Base-by-base conservation (phyloP, 2,797 vertebrate species). In the Meriones psammophilus region DNA sequence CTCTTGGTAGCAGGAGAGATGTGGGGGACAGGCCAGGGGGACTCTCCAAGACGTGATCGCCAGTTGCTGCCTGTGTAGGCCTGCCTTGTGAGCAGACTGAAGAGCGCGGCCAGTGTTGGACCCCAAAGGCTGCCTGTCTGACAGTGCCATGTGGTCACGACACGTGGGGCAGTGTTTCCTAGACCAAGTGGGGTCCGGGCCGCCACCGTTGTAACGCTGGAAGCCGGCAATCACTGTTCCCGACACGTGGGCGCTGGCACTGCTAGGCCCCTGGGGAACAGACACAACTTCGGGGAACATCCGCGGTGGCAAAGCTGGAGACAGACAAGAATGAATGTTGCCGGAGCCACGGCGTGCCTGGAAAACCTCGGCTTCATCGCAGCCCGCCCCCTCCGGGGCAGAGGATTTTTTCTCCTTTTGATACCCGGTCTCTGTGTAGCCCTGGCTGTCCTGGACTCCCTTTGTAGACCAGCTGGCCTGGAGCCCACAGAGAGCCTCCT, bases 1-100 rank as follows among this genome's bases (percentile, higher is more conserved):
- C 36, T 99, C 97, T 95, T 99, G 98, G 95, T 99, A 98, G 24
- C 99, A 99, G 99, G 92, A 33, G 33, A 80, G 95, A 64, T 6
- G 30, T 28, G 83, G 73, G 92, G 42, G 64, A 78, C 15, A 89
- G 83, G 91, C 95, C 86, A 76, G 88, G 71, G 77, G 68, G 56
- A 66, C 46, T 54, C 54, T 73, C 69, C 50, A 92, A 79, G 54
- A 89, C 92, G 18, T 84, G 58, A 54, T 42, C 10, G 87, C 73
- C 78, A 84, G 4, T 28, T n/a, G n/a, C 68, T 91, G 84, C 54
- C 93, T 46, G 24, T 5, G 22, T 5, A 24, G 71, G 71, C 39
- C n/a, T 76, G 18, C 20, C 36, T 46, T 56, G 36, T 46, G 33
- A 87, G 20, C 50, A 92, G 69, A 89, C 66, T 17, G 20, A 95